phyloP scores from a whole-genome alignment of 2,888 invertebrate genomes.

The Eurytoma californica region DNA sequence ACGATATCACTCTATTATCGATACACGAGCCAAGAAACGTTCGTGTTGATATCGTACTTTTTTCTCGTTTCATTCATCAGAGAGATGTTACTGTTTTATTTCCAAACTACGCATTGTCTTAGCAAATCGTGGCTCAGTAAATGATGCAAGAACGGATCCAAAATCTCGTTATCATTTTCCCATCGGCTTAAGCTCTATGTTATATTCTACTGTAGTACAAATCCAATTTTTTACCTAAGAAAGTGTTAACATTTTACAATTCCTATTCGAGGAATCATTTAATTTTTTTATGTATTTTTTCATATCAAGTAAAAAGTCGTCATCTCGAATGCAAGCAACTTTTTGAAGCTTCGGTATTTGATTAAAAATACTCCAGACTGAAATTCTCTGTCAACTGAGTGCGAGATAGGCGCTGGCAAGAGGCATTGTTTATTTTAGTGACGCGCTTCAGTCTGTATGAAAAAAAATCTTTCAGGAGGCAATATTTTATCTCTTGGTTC shows the following conservation, averaged over 20 bases:
- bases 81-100: conserved; percentile 42
- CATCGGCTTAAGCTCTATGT: neutral
- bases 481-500: conserved; percentile 5
- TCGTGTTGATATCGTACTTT: conserved; percentile 40
- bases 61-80: conserved; percentile 43
- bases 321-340: neutral
- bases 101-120: conserved; percentile 35
- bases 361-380: conserved; percentile 48
- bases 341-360: conserved; percentile 23
- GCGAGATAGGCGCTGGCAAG: conserved; percentile 43
- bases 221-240: too few species aligned
- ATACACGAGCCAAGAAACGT: conserved; percentile 1
- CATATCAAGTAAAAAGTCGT: too few species aligned
- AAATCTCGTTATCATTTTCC: conserved; percentile 4
- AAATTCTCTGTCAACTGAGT: conserved; percentile 42
- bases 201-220: too few species aligned
- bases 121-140: neutral
- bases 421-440: conserved; percentile 54
- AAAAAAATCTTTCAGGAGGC: conserved; percentile 25
- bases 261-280: too few species aligned
- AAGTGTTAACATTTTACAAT: too few species aligned
- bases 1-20: conserved; percentile 28
- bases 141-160: conserved; percentile 31
- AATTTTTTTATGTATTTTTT: too few species aligned
- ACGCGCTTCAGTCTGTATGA: conserved; percentile 12